Evolutionary conservation across 2,797 vertebrate genomes (phyloP), one percentile per base, ranked within the genome.

Genomic region (Peromyscus attwateri): DNA sequence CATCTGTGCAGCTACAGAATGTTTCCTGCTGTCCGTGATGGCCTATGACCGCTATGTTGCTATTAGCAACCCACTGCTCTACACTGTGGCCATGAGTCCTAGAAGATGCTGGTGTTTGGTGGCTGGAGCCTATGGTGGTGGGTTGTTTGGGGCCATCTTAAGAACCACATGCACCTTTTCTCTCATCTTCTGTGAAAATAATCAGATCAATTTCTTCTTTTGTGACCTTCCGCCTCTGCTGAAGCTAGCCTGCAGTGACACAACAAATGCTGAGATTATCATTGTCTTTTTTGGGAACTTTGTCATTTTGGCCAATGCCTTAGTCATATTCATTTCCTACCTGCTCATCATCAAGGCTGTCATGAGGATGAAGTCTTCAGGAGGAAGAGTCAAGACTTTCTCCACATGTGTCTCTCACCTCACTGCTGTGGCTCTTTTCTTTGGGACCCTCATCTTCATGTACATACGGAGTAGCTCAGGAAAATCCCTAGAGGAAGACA

Each of bases 171-270:
- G 98, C 64, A 95, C 96, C 17, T 98, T 98, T 52, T 81, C 91
- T 0, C 12, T 98, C 85, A 29, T 97, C 0, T 97, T 98, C 14
- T 98, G 98, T 31, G 85, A 97, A 19, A 43, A 97, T 87, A 98
- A 95, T 62, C 92, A 93, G 2, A 97, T 98, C 21, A 55, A 98
- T 70, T 98, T 97, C 89, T 98, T 97, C 96, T 99, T 98, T 97
- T 98, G 98, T 94, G 98, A 98, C 79, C 95, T 98, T 0, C 98
- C 97, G 0, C 98, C 98, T 0, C 83, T 98, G 4, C 4, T 98
- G 43, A 87, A 87, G 83, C 83, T 98, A 1, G 71, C 98, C 13
- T 98, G 98, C 82, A 21, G 55, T 2, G 98, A 98, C 76, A 98
- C 98, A 0, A 85, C 70, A 62, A 93, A 68, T 7, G 14, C 0